phyloP scores from a whole-genome alignment of 2,888 invertebrate species.

The Malacosoma neustria region DNA sequence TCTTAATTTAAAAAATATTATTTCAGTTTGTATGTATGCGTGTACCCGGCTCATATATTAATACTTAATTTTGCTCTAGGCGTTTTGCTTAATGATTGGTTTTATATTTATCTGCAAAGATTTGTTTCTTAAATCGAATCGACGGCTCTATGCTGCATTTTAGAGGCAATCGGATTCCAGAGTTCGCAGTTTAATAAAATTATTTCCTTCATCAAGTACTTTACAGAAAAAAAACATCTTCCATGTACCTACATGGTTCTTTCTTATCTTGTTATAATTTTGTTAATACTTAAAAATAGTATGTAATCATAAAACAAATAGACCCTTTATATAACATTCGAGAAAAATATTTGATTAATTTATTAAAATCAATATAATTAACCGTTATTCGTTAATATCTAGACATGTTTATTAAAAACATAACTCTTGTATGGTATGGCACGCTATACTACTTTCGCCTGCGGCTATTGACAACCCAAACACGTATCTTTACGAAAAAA shows the following conservation, averaged over 20 bases:
- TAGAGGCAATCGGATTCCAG: too few species aligned
- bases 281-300: too few species aligned
- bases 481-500: background rate
- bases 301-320: too few species aligned
- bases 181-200: too few species aligned
- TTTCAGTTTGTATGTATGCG: constrained; percentile 34
- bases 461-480: background rate
- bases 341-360: too few species aligned
- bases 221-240: too few species aligned
- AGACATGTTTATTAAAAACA: background rate
- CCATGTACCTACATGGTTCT: too few species aligned
- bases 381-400: constrained; percentile 18
- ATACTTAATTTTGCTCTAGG: constrained; percentile 52
- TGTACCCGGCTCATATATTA: constrained; percentile 37
- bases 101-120: constrained; percentile 4
- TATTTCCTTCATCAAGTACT: too few species aligned
- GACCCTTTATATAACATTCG: too few species aligned
- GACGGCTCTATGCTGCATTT: too few species aligned
- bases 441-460: background rate
- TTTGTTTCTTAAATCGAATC: too few species aligned
- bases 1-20: constrained; percentile 61
- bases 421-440: background rate
- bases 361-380: constrained; percentile 1
- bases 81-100: constrained; percentile 28
- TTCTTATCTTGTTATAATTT: too few species aligned